These are phyloP conservation scores for Onychostruthus taczanowskii DNA, from an alignment of 2,113 vertebrate genomes.

Conservation along the genomic window DNA sequence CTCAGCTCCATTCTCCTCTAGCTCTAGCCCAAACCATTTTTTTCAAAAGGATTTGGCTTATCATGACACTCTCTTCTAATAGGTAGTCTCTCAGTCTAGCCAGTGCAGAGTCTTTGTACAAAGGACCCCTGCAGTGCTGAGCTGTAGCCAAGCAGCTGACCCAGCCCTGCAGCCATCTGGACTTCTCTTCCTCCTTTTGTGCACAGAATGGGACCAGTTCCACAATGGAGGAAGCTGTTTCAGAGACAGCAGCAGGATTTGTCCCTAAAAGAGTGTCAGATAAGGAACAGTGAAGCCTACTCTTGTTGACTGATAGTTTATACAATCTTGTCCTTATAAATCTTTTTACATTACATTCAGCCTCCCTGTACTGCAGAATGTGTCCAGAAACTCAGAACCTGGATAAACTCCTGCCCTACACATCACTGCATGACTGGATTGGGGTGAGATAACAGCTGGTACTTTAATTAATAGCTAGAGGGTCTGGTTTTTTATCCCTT, in stretches of 20 bases:
- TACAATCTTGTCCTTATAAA: not conserved
- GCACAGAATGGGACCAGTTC: slow-evolving; percentile 31
- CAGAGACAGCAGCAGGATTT: not conserved
- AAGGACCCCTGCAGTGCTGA: slow-evolving; percentile 39
- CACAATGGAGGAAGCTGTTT: slow-evolving; percentile 10
- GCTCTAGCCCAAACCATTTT: not conserved
- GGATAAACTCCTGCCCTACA: slow-evolving; percentile 86
- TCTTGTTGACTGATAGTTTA: not conserved
- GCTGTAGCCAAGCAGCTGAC: slow-evolving; percentile 52
- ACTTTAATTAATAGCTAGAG: not conserved
- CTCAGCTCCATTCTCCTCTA: not conserved
- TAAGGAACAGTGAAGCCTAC: not conserved
- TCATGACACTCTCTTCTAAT: not conserved
- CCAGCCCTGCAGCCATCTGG: slow-evolving; percentile 29
- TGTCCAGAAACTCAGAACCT: slow-evolving; percentile 77
- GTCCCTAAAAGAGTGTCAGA: not conserved
- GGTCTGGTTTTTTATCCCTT: not conserved
- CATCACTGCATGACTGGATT: slow-evolving; percentile 80
- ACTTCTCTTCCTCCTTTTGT: slow-evolving; percentile 59
- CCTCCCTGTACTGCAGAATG: slow-evolving; percentile 84
- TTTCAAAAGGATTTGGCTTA: not conserved
- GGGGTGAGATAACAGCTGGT: slow-evolving; percentile 74
- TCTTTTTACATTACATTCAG: slow-evolving; percentile 56
- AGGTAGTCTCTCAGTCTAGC: not conserved
- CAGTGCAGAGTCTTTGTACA: not conserved